Evolutionary conservation across 2,888 invertebrate genomes (phyloP).

Genomic region (Trichogramma evanescens): DNA sequence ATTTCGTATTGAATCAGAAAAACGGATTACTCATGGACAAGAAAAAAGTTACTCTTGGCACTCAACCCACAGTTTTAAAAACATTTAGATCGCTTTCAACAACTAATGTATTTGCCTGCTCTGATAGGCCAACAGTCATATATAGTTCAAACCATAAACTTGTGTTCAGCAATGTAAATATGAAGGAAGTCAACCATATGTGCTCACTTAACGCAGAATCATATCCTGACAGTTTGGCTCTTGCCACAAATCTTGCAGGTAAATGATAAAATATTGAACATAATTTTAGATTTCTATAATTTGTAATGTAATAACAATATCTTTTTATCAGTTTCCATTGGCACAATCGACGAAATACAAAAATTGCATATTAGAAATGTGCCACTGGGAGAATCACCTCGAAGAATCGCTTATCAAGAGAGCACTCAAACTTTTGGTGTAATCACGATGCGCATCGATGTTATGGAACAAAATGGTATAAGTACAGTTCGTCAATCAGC

Average conservation of each 20-base stretch:
- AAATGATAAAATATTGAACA: neutral
- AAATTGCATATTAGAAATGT: conserved; percentile 95
- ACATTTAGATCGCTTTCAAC: conserved; percentile 86
- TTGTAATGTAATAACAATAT: neutral
- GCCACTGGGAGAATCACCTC: conserved; percentile 87
- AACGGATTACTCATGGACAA: conserved; percentile 74
- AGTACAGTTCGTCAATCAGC: conserved; percentile 62
- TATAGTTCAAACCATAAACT: conserved; percentile 98
- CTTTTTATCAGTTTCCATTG: conserved; percentile 65
- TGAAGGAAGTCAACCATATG: conserved; percentile 95
- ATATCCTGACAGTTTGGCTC: conserved; percentile 85
- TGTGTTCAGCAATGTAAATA: conserved; percentile 95
- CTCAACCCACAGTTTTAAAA: conserved; percentile 88
- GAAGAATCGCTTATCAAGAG: conserved; percentile 92
- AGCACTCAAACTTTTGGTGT: conserved; percentile 90
- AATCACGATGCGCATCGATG: conserved; percentile 82
- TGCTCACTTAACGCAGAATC: conserved; percentile 93
- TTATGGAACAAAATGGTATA: conserved; percentile 67
- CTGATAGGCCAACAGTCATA: conserved; percentile 96
- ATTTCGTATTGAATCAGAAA: conserved; percentile 76
- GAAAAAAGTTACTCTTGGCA: conserved; percentile 94
- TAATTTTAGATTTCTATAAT: neutral
- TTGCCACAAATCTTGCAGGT: conserved; percentile 74
- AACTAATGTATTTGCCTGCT: conserved; percentile 97
- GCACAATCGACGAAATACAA: conserved; percentile 97